Evolutionary conservation across 1,140 invertebrate species (phyloP).

Genomic region (Formica exsecta): DNA sequence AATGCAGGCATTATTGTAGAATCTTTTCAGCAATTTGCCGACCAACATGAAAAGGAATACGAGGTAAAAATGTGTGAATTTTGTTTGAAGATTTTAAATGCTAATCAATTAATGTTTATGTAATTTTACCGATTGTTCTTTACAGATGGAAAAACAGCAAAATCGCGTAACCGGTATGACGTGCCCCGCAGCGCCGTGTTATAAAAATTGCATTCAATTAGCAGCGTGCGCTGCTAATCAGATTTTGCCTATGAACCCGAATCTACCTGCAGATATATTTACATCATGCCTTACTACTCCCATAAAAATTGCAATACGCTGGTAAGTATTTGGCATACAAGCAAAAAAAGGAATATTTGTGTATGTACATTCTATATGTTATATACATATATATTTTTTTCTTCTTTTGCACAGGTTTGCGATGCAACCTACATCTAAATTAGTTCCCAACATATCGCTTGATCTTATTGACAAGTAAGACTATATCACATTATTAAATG

Average conservation of each 20-base stretch:
- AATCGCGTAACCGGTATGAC: slow-evolving; percentile 81
- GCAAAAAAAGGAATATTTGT: background rate
- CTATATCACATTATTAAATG: slow-evolving; percentile 29
- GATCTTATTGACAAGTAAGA: slow-evolving; percentile 96
- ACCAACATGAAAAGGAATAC: slow-evolving; percentile 96
- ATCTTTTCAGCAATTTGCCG: slow-evolving; percentile 96
- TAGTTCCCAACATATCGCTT: slow-evolving; percentile 92
- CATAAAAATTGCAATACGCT: slow-evolving; percentile 98
- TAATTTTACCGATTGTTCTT: slow-evolving; percentile 35
- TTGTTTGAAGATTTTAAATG: background rate
- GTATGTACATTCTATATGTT: background rate
- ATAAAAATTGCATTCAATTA: slow-evolving; percentile 97
- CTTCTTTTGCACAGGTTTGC: slow-evolving; percentile 90
- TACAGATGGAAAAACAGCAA: slow-evolving; percentile 84
- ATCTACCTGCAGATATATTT: slow-evolving; percentile 99
- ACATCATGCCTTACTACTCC: slow-evolving; percentile 99
- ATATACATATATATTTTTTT: slow-evolving; percentile 1
- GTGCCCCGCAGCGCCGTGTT: slow-evolving; percentile 87
- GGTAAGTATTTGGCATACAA: slow-evolving; percentile 87
- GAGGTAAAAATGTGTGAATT: slow-evolving; percentile 87
- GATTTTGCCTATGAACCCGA: slow-evolving; percentile 98
- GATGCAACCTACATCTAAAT: slow-evolving; percentile 93
- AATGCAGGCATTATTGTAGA: slow-evolving; percentile 99
- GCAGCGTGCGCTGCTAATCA: slow-evolving; percentile 97
- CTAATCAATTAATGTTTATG: background rate